Percentiles rank a stretch among this genome's conserved stretches.
phyloP scores from a whole-genome alignment of 1,140 invertebrate species.

The Goniozus legneri region DNA sequence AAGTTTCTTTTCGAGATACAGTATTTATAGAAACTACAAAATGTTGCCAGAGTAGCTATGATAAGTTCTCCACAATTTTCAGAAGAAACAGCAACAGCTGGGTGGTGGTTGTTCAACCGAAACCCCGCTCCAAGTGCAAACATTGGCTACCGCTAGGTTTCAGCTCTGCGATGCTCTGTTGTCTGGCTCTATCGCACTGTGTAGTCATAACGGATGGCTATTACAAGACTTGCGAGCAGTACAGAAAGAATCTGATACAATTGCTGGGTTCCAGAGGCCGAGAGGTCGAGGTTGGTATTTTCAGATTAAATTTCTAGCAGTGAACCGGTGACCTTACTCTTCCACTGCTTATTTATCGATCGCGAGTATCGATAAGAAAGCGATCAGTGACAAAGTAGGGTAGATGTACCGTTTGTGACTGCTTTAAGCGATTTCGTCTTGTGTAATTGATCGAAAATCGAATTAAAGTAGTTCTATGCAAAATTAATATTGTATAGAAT shows the following conservation, averaged over 20 bases:
- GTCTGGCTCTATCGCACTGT: conserved; percentile 62
- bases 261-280: conserved; percentile 43
- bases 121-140: conserved; percentile 54
- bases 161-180: conserved; percentile 56
- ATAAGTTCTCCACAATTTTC: conserved; percentile 31
- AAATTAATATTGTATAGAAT: too few species aligned
- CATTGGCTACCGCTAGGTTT: conserved; percentile 60
- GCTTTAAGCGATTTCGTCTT: too few species aligned
- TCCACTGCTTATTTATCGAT: too few species aligned
- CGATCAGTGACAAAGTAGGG: too few species aligned
- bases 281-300: conserved; percentile 34
- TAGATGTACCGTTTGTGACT: too few species aligned
- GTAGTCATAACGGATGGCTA: conserved; percentile 65
- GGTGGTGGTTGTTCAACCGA: conserved; percentile 57
- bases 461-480: too few species aligned
- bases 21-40: conserved; percentile 3
- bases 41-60: too few species aligned
- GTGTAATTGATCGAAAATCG: too few species aligned
- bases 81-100: conserved; percentile 56
- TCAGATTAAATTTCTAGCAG: too few species aligned
- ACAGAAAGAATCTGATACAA: conserved; percentile 58
- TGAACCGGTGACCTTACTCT: too few species aligned
- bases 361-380: too few species aligned
- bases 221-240: conserved; percentile 65
- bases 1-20: background rate